A percentile compares a stretch with the other conserved stretches of the same genome.
Conservation (phyloP, 2,888 invertebrate genomes). For the Tipula vernalis region DNA sequence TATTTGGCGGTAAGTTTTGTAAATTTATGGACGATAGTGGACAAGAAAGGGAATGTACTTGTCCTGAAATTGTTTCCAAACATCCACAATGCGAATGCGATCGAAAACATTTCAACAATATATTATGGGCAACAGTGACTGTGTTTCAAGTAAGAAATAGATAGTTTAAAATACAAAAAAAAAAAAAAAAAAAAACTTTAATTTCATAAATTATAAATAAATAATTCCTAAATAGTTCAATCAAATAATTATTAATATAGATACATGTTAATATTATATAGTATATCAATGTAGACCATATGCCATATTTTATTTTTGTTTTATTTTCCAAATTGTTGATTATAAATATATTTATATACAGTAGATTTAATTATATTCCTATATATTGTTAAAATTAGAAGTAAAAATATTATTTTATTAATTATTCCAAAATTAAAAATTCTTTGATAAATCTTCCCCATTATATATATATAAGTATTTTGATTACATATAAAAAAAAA, state of each 20-base stretch:
- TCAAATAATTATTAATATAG: constrained; percentile 15
- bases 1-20: constrained; percentile 99
- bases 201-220: neutral
- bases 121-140: constrained; percentile 94
- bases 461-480: neutral
- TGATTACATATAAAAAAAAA: neutral
- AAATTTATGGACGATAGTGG: constrained; percentile 77
- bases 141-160: constrained; percentile 82
- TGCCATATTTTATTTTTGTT: neutral
- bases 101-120: constrained; percentile 97
- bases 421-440: neutral
- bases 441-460: neutral
- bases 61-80: constrained; percentile 80
- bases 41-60: constrained; percentile 79
- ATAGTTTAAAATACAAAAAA: neutral
- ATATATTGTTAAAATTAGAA: constrained; percentile 10
- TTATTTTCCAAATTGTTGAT: neutral
- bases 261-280: constrained; percentile 12
- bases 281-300: neutral
- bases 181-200: constrained; percentile 12
- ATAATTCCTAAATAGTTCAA: neutral
- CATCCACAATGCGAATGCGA: constrained; percentile 89
- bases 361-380: neutral
- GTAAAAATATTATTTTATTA: constrained; percentile 11
- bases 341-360: neutral